These are phyloP conservation scores for Amblyopsis rosae DNA, from an alignment of 2,113 vertebrate species.

Conservation along the genomic window DNA sequence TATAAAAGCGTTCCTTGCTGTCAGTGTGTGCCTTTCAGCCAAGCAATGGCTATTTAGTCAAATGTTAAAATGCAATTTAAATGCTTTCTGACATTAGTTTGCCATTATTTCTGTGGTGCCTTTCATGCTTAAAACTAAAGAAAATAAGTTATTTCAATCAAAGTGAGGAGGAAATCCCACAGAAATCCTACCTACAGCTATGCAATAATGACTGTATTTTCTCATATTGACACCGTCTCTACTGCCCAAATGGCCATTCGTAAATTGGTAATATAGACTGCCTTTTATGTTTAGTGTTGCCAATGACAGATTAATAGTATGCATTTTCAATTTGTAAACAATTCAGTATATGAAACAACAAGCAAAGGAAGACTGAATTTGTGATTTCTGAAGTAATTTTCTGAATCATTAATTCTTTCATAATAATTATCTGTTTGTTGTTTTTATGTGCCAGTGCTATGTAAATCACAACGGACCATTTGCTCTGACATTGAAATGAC, in stretches of 20 bases:
- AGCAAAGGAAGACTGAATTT: constrained; percentile 6
- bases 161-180: constrained; percentile 35
- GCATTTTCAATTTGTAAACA: constrained; percentile 8
- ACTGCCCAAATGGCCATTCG: constrained; percentile 33
- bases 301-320: neutral
- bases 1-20: constrained; percentile 58
- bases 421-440: neutral
- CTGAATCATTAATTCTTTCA: neutral
- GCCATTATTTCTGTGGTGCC: constrained; percentile 33
- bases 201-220: constrained; percentile 59
- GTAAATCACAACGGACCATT: neutral
- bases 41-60: constrained; percentile 27
- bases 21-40: constrained; percentile 72
- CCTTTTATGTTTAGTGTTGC: neutral
- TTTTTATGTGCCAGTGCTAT: neutral
- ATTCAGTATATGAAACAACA: constrained; percentile 10
- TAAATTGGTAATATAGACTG: constrained; percentile 24
- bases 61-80: constrained; percentile 42
- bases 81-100: constrained; percentile 42
- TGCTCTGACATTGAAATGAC: neutral
- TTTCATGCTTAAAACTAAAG: constrained; percentile 39
- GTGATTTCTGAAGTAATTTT: neutral
- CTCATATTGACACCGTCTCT: constrained; percentile 46
- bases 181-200: constrained; percentile 48
- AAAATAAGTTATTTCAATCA: constrained; percentile 21